A percentile compares a stretch with the other conserved stretches of the same genome.
Conservation (phyloP, 1,140 invertebrate genomes). For the Mylabris phalerata region DNA sequence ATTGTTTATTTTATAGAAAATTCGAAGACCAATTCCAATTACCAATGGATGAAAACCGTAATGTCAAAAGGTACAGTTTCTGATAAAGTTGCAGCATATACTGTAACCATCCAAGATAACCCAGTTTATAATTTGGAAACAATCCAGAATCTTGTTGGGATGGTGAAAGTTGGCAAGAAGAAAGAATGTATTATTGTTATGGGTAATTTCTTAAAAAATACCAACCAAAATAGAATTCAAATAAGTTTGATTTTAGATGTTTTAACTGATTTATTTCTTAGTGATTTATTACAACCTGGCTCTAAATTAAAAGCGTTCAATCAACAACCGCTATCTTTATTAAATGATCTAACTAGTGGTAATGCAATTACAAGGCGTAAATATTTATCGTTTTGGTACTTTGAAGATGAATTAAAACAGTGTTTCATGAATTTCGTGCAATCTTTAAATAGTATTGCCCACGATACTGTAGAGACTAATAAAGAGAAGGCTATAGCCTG, state of each 20-base stretch:
- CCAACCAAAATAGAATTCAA: slow-evolving; percentile 8
- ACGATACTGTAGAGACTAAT: slow-evolving; percentile 68
- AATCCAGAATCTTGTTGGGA: slow-evolving; percentile 63
- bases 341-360: slow-evolving; percentile 47
- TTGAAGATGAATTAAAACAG: slow-evolving; percentile 77
- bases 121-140: slow-evolving; percentile 71
- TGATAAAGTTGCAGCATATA: slow-evolving; percentile 82
- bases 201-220: slow-evolving; percentile 41
- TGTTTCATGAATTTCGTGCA: slow-evolving; percentile 64
- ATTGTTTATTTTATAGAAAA: slow-evolving; percentile 40
- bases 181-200: slow-evolving; percentile 62
- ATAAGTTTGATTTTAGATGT: slow-evolving; percentile 47
- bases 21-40: slow-evolving; percentile 47
- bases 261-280: slow-evolving; percentile 69
- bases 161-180: slow-evolving; percentile 76
- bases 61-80: slow-evolving; percentile 70
- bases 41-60: slow-evolving; percentile 74
- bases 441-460: slow-evolving; percentile 54
- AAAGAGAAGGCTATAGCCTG: slow-evolving; percentile 74
- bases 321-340: slow-evolving; percentile 53
- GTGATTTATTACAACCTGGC: slow-evolving; percentile 65
- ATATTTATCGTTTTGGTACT: slow-evolving; percentile 61
- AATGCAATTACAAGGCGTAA: slow-evolving; percentile 50
- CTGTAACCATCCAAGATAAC: slow-evolving; percentile 76
- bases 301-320: slow-evolving; percentile 68